These are phyloP conservation scores for Sitobion miscanthi DNA, from an alignment of 1,140 invertebrate species.

Conservation along the genomic window DNA sequence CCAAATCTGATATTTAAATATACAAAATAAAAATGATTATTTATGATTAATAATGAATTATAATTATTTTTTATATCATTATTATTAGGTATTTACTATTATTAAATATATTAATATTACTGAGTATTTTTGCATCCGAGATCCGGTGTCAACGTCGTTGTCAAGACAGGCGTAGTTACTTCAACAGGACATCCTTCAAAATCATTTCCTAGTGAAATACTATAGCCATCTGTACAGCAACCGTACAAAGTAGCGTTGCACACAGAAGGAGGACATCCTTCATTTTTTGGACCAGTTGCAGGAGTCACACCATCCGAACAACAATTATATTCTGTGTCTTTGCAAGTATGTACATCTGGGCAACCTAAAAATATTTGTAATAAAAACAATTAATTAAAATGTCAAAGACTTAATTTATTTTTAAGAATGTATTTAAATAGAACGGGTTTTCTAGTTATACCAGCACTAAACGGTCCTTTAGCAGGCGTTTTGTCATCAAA, in stretches of 20 bases:
- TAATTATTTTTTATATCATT: not conserved
- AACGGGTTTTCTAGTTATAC: slow-evolving; percentile 61
- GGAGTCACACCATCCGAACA: slow-evolving; percentile 88
- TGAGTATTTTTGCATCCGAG: slow-evolving; percentile 14
- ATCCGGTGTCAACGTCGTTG: not conserved
- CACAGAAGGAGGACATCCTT: slow-evolving; percentile 77
- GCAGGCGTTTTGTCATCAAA: slow-evolving; percentile 83
- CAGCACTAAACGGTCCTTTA: slow-evolving; percentile 83
- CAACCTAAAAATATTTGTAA: slow-evolving; percentile 63
- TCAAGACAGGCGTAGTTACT: slow-evolving; percentile 60
- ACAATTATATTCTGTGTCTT: slow-evolving; percentile 84
- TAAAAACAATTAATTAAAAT: not conserved
- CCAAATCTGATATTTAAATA: slow-evolving; percentile 66
- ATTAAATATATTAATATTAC: slow-evolving; percentile 21
- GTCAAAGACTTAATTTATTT: not conserved
- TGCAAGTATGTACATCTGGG: slow-evolving; percentile 74
- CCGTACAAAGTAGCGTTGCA: slow-evolving; percentile 82
- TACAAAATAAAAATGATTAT: not conserved
- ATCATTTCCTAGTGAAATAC: slow-evolving; percentile 80
- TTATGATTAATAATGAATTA: not conserved
- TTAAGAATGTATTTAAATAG: not conserved
- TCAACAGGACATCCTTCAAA: slow-evolving; percentile 77
- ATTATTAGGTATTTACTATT: not conserved
- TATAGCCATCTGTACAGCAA: slow-evolving; percentile 84
- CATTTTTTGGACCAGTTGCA: slow-evolving; percentile 73